A percentile compares a stretch with the other conserved stretches of the same genome.
Evolutionary conservation across 1,140 invertebrate genomes (phyloP).

Genomic region (Rhagoletis pomonella): DNA sequence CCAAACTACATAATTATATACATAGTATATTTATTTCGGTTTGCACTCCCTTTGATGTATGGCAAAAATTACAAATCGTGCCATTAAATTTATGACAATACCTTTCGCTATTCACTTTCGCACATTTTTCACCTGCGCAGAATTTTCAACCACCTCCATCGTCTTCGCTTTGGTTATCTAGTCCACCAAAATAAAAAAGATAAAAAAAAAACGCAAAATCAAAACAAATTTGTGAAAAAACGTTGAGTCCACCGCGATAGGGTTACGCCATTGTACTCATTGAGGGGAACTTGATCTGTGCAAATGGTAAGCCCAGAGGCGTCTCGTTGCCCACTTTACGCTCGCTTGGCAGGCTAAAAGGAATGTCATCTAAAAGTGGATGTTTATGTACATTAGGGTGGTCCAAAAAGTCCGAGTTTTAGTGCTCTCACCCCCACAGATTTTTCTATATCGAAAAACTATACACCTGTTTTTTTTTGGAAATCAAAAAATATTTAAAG

Average conservation of each 20-base stretch:
- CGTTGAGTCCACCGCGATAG: not conserved
- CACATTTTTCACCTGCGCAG: not conserved
- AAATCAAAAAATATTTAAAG: too few relatives aligned
- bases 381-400: too few relatives aligned
- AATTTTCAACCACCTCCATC: not conserved
- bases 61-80: not conserved
- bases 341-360: not conserved
- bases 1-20: too few relatives aligned
- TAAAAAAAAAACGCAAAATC: not conserved
- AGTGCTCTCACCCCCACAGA: too few relatives aligned
- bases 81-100: constrained; percentile 20
- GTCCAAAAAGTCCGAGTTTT: too few relatives aligned
- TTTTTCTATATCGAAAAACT: too few relatives aligned
- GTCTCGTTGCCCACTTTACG: constrained; percentile 15
- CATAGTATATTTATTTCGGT: not conserved
- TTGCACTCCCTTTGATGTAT: not conserved
- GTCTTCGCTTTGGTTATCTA: not conserved
- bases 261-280: constrained; percentile 4
- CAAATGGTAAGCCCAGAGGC: constrained; percentile 1
- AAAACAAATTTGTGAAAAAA: not conserved
- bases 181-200: not conserved
- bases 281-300: constrained; percentile 10
- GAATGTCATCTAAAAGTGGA: not conserved
- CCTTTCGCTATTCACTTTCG: not conserved
- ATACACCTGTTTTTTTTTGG: too few relatives aligned